These are phyloP conservation scores for Sesia bembeciformis DNA, from an alignment of 2,888 invertebrate species.

Conservation along the genomic window DNA sequence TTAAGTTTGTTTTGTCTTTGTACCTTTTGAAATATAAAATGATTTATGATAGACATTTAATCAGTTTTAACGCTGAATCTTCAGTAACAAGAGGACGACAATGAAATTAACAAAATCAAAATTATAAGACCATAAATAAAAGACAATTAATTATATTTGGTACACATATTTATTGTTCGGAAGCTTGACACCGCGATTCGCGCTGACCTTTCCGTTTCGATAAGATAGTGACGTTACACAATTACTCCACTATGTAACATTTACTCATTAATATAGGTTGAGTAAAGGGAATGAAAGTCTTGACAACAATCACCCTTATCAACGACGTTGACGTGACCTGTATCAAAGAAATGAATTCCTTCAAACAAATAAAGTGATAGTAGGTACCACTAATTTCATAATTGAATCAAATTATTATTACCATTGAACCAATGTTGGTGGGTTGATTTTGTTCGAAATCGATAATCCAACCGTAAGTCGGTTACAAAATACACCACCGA, in stretches of 20 bases:
- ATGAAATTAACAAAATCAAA: too few relatives aligned
- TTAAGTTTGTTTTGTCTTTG: too few relatives aligned
- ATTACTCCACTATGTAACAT: slow-evolving; percentile 13
- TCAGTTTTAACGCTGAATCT: too few relatives aligned
- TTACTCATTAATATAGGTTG: slow-evolving; percentile 16
- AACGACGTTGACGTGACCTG: background rate
- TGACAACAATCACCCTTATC: background rate
- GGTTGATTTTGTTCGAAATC: too few relatives aligned
- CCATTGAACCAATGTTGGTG: too few relatives aligned
- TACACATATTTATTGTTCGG: slow-evolving; percentile 36
- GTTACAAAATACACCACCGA: background rate
- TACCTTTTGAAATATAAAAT: too few relatives aligned
- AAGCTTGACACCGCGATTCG: slow-evolving; percentile 46
- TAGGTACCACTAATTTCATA: too few relatives aligned
- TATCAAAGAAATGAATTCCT: background rate
- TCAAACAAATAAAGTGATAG: background rate
- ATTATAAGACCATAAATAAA: too few relatives aligned
- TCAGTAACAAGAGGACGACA: too few relatives aligned
- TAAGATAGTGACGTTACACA: slow-evolving; percentile 54
- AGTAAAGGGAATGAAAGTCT: slow-evolving; percentile 27
- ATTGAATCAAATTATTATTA: too few relatives aligned
- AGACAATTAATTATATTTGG: background rate
- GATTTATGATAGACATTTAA: too few relatives aligned
- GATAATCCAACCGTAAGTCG: too few relatives aligned
- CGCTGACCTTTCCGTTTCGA: slow-evolving; percentile 62